Base-by-base conservation (phyloP, 1,140 invertebrate species). In the Drosophila simulans region DNA sequence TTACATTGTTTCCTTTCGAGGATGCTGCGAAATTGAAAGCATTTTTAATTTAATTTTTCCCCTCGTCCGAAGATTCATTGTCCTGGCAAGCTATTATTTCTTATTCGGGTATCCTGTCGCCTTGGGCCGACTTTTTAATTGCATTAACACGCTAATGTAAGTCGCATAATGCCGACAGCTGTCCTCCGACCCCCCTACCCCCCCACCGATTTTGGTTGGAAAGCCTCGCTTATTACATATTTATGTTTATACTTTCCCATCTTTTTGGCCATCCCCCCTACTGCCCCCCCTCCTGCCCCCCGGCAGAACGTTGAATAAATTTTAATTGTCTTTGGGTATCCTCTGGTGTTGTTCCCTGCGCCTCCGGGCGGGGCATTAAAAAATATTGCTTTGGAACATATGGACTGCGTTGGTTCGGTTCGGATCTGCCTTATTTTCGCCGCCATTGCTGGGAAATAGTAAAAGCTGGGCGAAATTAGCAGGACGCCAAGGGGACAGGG, bases 131-230 rank as follows among this genome's bases (percentile, higher is more conserved):
- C 83, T 88, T 88, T 88, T 89, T 88, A 88, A 88, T 88, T 89
- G 83, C 69, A 89, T 88, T 88, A 88, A 89, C 76, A 88, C 84
- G 83, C 83, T 88, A 83, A 88, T 88, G 83, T 88, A 79, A 88
- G 85, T 79, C 79, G 70, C 79, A 77, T 85, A 84, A 80, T 80
- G 80, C 75, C 62, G 35, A 69, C 66, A 43, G 51, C 57, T 49
- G 35, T 63, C 71, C 49, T 17, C 17, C 17, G 17, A 17, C 17
- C 11, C 48, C 55, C 4, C 8, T 1, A 17, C 27, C 17, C 22
- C 71, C 15, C 1, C 27, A 13, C 25, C 71, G 22, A 12, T 15
- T 62, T 59, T 64, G 60, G 15, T 39, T 51, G 49, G 46, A 60
- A 56, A 53, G 69, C 60, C 57, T 57, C 51, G 79, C 83, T 88